Percentiles rank a stretch among this genome's conserved stretches.
These are phyloP conservation scores for Pseudococcus viburni DNA, from an alignment of 2,888 invertebrate species.

Conservation along the genomic window DNA sequence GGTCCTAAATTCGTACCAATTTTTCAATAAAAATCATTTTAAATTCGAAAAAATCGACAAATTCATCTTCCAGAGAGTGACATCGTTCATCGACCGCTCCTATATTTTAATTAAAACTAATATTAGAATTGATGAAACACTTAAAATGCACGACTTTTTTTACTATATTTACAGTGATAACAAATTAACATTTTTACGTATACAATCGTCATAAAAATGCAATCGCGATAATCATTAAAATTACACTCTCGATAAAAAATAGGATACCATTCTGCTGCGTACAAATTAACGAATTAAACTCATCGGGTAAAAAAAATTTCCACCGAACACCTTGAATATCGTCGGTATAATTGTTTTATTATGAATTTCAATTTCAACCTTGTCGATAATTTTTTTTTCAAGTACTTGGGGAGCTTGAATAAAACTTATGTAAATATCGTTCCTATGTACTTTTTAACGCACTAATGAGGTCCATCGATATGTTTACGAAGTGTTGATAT, in stretches of 20 bases:
- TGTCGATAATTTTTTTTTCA: not conserved
- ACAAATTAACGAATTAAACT: not conserved
- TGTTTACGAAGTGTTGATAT: too few species aligned
- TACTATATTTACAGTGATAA: slow-evolving; percentile 43
- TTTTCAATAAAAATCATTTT: too few species aligned
- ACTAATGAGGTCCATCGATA: too few species aligned
- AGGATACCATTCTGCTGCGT: slow-evolving; percentile 14
- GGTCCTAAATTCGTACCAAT: too few species aligned
- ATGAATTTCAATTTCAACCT: slow-evolving; percentile 5
- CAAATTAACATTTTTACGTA: slow-evolving; percentile 6
- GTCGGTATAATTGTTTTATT: not conserved
- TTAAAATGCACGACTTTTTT: not conserved
- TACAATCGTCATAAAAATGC: slow-evolving; percentile 37
- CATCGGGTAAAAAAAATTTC: not conserved
- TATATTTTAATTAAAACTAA: slow-evolving; percentile 2
- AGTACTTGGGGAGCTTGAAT: too few species aligned
- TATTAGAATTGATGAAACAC: slow-evolving; percentile 19
- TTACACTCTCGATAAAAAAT: slow-evolving; percentile 4
- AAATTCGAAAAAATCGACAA: not conserved
- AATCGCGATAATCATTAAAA: slow-evolving; percentile 5
- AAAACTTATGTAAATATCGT: too few species aligned
- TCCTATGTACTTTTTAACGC: too few species aligned
- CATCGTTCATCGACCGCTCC: not conserved
- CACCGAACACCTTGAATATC: not conserved
- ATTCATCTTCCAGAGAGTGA: not conserved